Base-by-base conservation (phyloP, 1,140 invertebrate genomes). In the Nylanderia fulva region DNA sequence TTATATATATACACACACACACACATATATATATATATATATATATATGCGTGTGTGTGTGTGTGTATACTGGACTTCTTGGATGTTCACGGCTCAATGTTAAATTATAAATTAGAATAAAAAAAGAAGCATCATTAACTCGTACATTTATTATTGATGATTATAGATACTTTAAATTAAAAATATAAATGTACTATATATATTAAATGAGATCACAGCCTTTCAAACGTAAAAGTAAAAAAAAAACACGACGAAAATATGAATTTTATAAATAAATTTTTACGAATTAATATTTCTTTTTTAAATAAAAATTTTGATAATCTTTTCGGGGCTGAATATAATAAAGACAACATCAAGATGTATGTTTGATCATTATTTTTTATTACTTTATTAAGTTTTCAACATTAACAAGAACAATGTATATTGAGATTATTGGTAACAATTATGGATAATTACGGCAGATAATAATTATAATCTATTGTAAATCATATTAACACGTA, bases 371-470 rank as follows among this genome's bases (percentile, higher is more conserved):
- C 18, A 80, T 45, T 71, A 42, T 9, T 52, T 39, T 88, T 88
- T 27, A 68, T 54, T 63, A 13, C 56, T 33, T 84, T 63, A 54
- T 76, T 84, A 24, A 45, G 1, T 80, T 80, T 48, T 69, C 45
- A 85, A 77, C 56, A 29, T 85, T 85, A 80, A 87, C 75, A 87
- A 87, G 29, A 74, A 74, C 60, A 77, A 86, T 85, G 24, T 63
- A 79, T 29, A 85, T 58, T 24, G 24, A n/a, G 29, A 79, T 66
- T 79, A 64, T 24, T 77, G 82, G 61, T 84, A 84, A 84, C 83
- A 84, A 80, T 64, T 54, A 84, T 56, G 9, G 11, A 11, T 84
- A 75, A 63, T 75, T 84, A 27, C n/a, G 52, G 24, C 24, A 48
- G 29, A 33, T 79, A 3, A 54, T 11, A 84, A 48, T 79, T 71